A percentile compares a stretch with the other conserved stretches of the same genome.
These are phyloP conservation scores for Caenorhabditis inopinata DNA, from an alignment of 1,140 invertebrate genomes.

Conservation along the genomic window DNA sequence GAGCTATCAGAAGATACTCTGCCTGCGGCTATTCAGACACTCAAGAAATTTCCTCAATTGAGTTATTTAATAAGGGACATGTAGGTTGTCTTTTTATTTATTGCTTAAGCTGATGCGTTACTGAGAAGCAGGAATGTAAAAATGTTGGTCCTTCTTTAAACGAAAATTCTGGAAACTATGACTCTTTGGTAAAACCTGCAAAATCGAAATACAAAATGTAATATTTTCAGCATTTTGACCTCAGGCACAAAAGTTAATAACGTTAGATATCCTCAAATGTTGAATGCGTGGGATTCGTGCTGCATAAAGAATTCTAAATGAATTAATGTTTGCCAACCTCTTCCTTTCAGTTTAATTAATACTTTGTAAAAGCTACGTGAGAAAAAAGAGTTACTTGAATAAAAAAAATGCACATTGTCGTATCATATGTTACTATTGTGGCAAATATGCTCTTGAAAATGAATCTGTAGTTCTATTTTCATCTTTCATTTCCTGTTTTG, in stretches of 20 bases:
- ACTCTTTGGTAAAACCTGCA: background rate
- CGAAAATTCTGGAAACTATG: background rate
- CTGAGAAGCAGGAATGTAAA: background rate
- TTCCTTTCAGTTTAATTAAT: background rate
- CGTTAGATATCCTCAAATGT: background rate
- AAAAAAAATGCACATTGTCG: background rate
- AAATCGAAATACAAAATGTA: background rate
- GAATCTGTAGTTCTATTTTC: background rate
- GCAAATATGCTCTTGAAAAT: background rate
- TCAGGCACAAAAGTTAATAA: background rate
- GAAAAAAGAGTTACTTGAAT: too few species aligned
- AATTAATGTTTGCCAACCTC: background rate
- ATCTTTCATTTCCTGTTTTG: too few species aligned
- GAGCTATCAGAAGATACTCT: background rate
- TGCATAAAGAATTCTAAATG: background rate
- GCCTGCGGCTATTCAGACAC: constrained; percentile 1
- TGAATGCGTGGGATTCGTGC: too few species aligned
- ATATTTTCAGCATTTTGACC: background rate
- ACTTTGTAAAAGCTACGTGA: background rate
- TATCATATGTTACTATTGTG: too few species aligned
- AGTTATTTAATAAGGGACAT: background rate
- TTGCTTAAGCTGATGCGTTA: background rate
- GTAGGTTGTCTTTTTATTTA: background rate
- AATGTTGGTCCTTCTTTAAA: background rate
- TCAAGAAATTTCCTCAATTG: background rate